Conservation (phyloP, 2,113 vertebrate species). For the Sminthopsis crassicaudata region DNA sequence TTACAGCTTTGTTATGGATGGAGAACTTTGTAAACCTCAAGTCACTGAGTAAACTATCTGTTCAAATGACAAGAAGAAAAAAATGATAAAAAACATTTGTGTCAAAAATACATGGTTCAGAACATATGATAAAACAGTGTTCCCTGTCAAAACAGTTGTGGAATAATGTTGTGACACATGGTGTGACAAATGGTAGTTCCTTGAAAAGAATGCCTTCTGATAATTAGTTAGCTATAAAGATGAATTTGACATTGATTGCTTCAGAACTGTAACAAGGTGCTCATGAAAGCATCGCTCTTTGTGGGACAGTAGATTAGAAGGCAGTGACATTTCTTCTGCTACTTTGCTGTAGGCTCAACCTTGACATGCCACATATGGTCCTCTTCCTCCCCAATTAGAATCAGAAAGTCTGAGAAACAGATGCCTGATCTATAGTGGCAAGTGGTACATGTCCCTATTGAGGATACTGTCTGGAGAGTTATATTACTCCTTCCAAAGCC, state of each 20-base stretch:
- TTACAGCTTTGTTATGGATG: neutral
- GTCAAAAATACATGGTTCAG: conserved; percentile 22
- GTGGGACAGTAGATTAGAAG: neutral
- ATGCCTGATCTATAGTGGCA: neutral
- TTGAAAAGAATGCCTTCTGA: conserved; percentile 38
- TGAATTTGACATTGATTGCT: neutral
- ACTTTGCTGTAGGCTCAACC: neutral
- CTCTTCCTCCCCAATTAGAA: conserved; percentile 49
- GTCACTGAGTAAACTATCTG: neutral
- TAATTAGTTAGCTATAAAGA: conserved; percentile 16
- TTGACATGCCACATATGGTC: conserved; percentile 32
- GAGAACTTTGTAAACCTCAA: neutral
- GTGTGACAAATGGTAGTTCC: conserved; percentile 43
- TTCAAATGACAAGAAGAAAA: neutral
- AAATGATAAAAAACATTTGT: neutral
- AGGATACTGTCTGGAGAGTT: neutral
- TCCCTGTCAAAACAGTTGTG: conserved; percentile 46
- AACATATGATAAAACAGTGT: conserved; percentile 4
- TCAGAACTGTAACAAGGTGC: neutral
- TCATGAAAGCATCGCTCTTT: neutral
- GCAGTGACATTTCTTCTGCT: neutral
- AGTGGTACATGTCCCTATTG: neutral
- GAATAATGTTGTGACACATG: conserved; percentile 26
- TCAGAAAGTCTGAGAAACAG: conserved; percentile 24
- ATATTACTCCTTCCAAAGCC: neutral